Percentiles rank a stretch among this genome's conserved stretches.
Conservation (phyloP, 2,113 vertebrate genomes). For the Neopipo cinnamomea region DNA sequence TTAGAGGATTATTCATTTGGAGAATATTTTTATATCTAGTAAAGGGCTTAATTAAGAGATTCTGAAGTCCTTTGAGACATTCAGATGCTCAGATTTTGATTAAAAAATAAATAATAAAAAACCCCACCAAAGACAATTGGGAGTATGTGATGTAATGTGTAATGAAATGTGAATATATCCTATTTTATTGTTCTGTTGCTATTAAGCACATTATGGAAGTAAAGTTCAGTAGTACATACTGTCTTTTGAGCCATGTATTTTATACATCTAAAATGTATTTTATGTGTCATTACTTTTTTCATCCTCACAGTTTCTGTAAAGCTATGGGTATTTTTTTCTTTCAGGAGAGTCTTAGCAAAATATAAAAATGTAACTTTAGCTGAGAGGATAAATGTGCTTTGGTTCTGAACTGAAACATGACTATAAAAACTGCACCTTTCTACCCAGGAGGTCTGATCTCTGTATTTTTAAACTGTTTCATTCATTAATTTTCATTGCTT, state of each 20-base stretch:
- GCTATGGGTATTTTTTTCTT: background rate
- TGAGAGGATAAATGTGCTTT: background rate
- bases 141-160: background rate
- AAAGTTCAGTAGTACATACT: background rate
- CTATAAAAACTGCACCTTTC: background rate
- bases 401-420: background rate
- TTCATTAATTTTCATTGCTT: conserved; percentile 13
- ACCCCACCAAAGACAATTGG: rapidly evolving
- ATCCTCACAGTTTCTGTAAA: background rate
- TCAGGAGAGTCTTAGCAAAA: background rate
- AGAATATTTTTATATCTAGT: background rate
- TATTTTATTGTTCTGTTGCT: background rate
- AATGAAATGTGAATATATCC: background rate
- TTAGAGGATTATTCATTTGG: background rate
- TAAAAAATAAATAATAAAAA: background rate
- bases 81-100: background rate
- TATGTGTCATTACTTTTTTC: background rate
- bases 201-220: background rate
- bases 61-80: background rate
- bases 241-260: background rate
- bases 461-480: background rate
- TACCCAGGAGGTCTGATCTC: background rate
- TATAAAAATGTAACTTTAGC: background rate
- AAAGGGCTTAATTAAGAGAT: background rate
- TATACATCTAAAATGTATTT: background rate